Conservation (phyloP, 1,140 invertebrate genomes). For the Drosophila subobscura region DNA sequence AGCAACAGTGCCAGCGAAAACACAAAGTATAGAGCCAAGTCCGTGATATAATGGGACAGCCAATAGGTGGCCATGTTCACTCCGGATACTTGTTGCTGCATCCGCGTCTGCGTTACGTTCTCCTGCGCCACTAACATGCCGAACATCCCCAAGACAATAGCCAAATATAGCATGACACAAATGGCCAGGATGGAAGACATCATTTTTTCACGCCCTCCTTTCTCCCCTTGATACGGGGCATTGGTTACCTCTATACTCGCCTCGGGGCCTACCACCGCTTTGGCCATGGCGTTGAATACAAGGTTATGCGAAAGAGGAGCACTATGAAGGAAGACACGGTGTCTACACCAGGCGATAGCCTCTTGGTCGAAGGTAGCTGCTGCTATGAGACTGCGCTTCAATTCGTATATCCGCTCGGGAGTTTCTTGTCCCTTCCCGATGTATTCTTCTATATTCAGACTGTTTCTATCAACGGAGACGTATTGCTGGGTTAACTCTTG, state of each 20-base stretch:
- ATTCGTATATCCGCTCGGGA: no score
- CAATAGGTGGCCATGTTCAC: constrained; percentile 27
- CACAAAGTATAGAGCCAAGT: constrained; percentile 4
- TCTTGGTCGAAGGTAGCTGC: no score
- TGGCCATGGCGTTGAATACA: constrained; percentile 85
- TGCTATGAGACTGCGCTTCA: no score
- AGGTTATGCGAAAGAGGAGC: constrained; percentile 86
- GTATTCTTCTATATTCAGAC: no score
- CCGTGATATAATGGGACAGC: constrained; percentile 14
- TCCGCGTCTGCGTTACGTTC: constrained; percentile 8
- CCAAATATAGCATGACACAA: neutral
- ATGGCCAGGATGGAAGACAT: no score
- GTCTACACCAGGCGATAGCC: no score
- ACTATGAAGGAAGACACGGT: constrained; percentile 85
- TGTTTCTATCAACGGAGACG: no score
- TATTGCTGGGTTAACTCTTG: no score
- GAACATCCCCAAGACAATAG: neutral
- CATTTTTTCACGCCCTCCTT: neutral
- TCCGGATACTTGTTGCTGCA: constrained; percentile 25
- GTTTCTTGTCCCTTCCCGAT: no score
- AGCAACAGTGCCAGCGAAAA: neutral
- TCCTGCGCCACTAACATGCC: neutral
- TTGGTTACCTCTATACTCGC: constrained; percentile 7
- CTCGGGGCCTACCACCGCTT: neutral
- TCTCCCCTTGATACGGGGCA: neutral